Evolutionary conservation across 2,113 vertebrate genomes (phyloP).

Genomic region (Anarhynchus alexandrinus): DNA sequence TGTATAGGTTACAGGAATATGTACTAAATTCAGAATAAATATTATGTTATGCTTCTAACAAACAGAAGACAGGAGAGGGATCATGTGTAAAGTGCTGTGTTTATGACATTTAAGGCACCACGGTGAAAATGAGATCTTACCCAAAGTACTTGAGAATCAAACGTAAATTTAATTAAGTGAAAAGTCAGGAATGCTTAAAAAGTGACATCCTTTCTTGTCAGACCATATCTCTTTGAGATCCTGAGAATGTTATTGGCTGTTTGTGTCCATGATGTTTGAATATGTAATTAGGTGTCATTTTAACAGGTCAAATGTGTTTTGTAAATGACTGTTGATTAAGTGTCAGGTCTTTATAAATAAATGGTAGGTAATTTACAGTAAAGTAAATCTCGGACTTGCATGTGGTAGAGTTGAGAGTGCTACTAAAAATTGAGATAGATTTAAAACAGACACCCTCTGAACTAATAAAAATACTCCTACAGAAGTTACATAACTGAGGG

Average conservation of each 20-base stretch:
- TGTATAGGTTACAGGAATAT: neutral
- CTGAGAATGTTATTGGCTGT: constrained; percentile 68
- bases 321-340: constrained; percentile 56
- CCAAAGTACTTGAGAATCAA: neutral
- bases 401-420: neutral
- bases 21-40: neutral
- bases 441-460: neutral
- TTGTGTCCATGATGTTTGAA: constrained; percentile 69
- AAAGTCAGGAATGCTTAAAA: constrained; percentile 21
- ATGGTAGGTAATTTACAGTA: neutral
- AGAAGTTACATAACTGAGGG: neutral
- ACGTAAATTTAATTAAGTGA: constrained; percentile 7
- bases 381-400: neutral
- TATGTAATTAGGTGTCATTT: constrained; percentile 74
- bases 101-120: neutral
- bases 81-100: neutral
- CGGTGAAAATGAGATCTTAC: neutral
- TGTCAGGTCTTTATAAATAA: constrained; percentile 5
- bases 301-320: constrained; percentile 66
- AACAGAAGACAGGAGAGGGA: neutral
- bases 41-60: neutral
- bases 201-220: constrained; percentile 56
- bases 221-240: constrained; percentile 49
- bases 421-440: neutral
- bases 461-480: neutral